These are phyloP conservation scores for Acrocephalus kingi DNA, from an alignment of 2,113 vertebrate genomes.

Conservation along the genomic window DNA sequence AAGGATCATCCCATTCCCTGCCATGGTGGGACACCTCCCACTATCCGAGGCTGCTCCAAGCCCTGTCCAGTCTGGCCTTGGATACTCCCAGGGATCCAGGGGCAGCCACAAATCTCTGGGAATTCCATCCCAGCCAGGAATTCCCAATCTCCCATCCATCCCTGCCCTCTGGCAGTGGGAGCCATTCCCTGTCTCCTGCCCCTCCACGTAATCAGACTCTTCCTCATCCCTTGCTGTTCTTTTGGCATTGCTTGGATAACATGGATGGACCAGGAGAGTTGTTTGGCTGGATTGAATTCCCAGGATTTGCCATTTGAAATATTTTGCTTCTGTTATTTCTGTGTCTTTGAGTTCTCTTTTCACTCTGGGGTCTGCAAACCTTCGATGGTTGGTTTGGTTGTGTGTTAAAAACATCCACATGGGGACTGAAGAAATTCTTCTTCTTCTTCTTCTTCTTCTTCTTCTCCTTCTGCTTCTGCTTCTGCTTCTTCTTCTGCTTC, in stretches of 20 bases:
- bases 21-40: no score
- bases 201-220: neutral
- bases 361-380: neutral
- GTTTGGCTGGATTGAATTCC: neutral
- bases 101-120: neutral
- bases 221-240: neutral
- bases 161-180: neutral
- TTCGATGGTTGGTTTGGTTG: neutral
- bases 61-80: neutral
- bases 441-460: neutral
- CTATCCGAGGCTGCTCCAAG: neutral
- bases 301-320: neutral
- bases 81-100: rapidly evolving
- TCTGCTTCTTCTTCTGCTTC: neutral
- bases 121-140: neutral
- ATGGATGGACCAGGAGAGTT: neutral
- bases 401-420: neutral
- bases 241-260: neutral
- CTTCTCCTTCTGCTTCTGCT: no score
- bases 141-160: neutral
- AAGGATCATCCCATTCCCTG: neutral
- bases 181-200: neutral
- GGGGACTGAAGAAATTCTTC: neutral
- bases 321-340: neutral
- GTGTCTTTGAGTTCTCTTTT: neutral